Evolutionary conservation across 2,113 vertebrate species (phyloP).

Genomic region (Meleagris gallopavo): DNA sequence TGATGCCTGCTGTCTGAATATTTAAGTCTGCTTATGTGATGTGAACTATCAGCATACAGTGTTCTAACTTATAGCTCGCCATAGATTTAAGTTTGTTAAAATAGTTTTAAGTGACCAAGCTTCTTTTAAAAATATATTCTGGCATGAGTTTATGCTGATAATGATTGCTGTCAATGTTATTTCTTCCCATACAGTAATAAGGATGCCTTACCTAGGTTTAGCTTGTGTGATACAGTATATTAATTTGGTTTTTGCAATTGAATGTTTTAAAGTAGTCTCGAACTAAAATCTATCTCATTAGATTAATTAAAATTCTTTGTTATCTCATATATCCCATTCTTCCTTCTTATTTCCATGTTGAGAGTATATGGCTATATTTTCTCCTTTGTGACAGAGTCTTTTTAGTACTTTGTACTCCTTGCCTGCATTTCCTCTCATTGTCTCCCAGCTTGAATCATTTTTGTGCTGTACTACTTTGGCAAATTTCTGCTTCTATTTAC

Average conservation of each 20-base stretch:
- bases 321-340: fast-evolving
- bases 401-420: not conserved
- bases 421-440: not conserved
- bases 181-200: not conserved
- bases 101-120: not conserved
- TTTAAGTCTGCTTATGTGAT: not conserved
- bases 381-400: not conserved
- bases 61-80: not conserved
- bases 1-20: not conserved
- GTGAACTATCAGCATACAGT: not conserved
- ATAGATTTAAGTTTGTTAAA: not conserved
- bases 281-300: not conserved
- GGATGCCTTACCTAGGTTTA: not conserved
- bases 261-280: not conserved
- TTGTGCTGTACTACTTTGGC: not conserved
- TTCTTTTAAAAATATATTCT: not conserved
- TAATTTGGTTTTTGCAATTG: no score
- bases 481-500: not conserved
- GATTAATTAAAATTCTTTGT: not conserved
- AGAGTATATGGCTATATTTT: not conserved
- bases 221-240: not conserved
- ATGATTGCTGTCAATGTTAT: not conserved
- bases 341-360: not conserved
- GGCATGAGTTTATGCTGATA: not conserved
- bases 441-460: not conserved